Base-by-base conservation (phyloP, 2,113 vertebrate species). In the Atlantisia rogersi region DNA sequence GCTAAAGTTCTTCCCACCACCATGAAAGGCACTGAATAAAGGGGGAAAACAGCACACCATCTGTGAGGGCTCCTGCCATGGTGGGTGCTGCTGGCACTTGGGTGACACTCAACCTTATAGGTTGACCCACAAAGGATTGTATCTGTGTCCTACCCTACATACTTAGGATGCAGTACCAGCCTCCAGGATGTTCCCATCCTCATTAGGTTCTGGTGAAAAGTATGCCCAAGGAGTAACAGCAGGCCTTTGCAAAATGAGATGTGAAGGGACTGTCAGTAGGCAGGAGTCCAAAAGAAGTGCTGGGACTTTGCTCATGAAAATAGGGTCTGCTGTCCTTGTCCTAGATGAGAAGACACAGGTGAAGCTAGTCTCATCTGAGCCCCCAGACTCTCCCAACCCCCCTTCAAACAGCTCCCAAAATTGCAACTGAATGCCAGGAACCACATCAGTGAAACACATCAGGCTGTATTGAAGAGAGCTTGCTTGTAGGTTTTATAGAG, bases 21-120 rank as follows among this genome's bases (percentile, higher is more conserved):
- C 28, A 28, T 0, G 0, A 15, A 20, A 79, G 29, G 11, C 25
- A 46, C 17, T 84, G 42, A 83, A 24, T 48, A n/a, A 46, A 15
- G 4, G 7, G 40, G 8, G 5, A 31, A 78, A 24, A 0, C 28
- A 71, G 44, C 31, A 59, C n/a, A 67, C 12, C 4, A 3, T 15
- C 11, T 87, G 35, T 50, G 44, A 42, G 29, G 13, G 11, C 5
- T 50, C 9, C 73, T 87, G 64, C 35, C 22, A 5, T 25, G 18
- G 17, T 31, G 19, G 22, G 26, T 62, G n/a, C 68, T 94, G 50
- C 53, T 86, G 77, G 40, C 39, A 21, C 17, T 42, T 13, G 4
- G 11, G 50, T 78, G 32, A 9, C 29, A 32, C 19, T 48, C 48
- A 48, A 48, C 48, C 21, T 48, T 53, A 15, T 39, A 73, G 29